These are phyloP conservation scores for Pungitius pungitius DNA, from an alignment of 2,113 vertebrate species.

Conservation along the genomic window DNA sequence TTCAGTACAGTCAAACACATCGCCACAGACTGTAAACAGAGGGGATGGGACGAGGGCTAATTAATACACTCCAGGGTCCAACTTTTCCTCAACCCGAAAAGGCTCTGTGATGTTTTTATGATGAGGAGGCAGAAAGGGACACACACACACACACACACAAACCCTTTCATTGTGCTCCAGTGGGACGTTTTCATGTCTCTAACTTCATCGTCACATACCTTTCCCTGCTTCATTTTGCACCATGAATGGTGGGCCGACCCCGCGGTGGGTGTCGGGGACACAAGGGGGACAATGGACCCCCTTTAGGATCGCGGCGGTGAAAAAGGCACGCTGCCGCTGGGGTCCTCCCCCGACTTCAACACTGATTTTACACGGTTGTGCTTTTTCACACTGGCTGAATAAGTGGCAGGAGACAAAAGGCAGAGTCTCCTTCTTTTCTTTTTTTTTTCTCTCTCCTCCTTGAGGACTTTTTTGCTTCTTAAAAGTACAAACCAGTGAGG, in stretches of 20 bases:
- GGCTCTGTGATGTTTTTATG: constrained; percentile 5
- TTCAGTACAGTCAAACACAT: constrained; percentile 2
- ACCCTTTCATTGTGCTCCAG: constrained; percentile 45
- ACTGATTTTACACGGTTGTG: constrained; percentile 84
- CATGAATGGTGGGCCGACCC: constrained; percentile 65
- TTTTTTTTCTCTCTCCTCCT: constrained; percentile 32
- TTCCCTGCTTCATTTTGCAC: constrained; percentile 65
- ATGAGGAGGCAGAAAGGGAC: constrained; percentile 16
- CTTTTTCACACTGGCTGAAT: constrained; percentile 81
- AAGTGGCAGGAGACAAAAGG: constrained; percentile 75
- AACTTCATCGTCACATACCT: constrained; percentile 73
- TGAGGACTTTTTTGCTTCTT: constrained; percentile 51
- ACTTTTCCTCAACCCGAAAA: background rate
- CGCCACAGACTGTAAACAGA: background rate
- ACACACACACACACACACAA: constrained; percentile 37
- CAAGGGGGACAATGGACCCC: constrained; percentile 75
- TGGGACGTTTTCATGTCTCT: constrained; percentile 61
- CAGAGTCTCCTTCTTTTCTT: constrained; percentile 61
- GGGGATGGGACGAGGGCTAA: background rate
- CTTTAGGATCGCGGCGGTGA: constrained; percentile 66
- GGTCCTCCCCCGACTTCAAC: constrained; percentile 78
- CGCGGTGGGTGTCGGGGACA: constrained; percentile 74
- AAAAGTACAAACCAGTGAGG: constrained; percentile 74
- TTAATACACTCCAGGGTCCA: background rate
- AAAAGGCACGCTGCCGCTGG: constrained; percentile 68